Conservation (phyloP, 2,888 invertebrate genomes). For the Nemotelus pantherinus region DNA sequence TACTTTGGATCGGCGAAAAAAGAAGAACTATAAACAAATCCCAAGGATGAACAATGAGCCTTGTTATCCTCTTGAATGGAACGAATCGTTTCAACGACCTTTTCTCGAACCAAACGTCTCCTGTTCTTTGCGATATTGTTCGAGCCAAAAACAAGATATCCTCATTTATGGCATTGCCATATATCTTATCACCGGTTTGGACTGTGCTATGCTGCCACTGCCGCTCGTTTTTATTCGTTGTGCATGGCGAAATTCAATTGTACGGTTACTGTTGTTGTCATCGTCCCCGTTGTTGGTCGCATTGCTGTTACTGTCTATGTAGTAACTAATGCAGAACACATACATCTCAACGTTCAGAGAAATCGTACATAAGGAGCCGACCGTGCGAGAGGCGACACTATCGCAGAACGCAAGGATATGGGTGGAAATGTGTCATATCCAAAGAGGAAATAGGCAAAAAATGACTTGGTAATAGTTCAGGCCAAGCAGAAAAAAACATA, state of each 20-base stretch:
- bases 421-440: constrained; percentile 35
- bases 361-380: background rate
- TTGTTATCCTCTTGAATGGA: constrained; percentile 47
- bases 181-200: constrained; percentile 15
- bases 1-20: constrained; percentile 7
- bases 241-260: constrained; percentile 30
- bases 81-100: constrained; percentile 44
- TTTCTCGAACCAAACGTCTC: constrained; percentile 17
- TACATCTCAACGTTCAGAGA: constrained; percentile 5
- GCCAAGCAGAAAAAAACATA: background rate
- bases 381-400: background rate
- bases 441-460: constrained; percentile 21
- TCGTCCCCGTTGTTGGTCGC: background rate
- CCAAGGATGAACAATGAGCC: constrained; percentile 43
- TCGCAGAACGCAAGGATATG: constrained; percentile 21
- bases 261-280: constrained; percentile 3
- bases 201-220: background rate
- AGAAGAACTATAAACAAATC: constrained; percentile 31
- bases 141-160: constrained; percentile 35
- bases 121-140: constrained; percentile 14
- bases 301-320: too few species aligned
- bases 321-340: background rate
- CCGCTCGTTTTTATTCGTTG: constrained; percentile 10
- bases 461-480: constrained; percentile 2
- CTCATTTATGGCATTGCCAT: constrained; percentile 38